Conservation (phyloP, 2,797 vertebrate species). For the Chelonia mydas region DNA sequence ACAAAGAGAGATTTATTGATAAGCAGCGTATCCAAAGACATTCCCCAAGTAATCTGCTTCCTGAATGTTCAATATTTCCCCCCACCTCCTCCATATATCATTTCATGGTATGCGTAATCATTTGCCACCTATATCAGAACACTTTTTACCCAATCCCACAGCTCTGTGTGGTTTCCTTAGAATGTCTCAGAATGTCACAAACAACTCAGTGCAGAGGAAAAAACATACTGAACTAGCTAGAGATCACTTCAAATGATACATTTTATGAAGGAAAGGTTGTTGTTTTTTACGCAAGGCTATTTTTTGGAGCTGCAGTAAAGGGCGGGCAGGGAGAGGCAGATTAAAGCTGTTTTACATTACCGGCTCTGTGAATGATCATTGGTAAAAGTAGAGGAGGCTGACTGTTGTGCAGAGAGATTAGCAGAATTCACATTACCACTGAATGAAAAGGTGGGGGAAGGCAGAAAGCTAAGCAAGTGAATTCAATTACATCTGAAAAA, state of each 20-base stretch:
- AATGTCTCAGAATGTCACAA: neutral
- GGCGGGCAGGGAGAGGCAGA: conserved; percentile 11
- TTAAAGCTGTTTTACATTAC: conserved; percentile 64
- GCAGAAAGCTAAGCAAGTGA: conserved; percentile 74
- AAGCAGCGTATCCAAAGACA: neutral
- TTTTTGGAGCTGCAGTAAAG: neutral
- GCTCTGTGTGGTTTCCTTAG: neutral
- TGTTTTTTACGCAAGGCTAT: neutral
- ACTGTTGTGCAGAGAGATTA: conserved; percentile 65
- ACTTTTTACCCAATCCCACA: neutral
- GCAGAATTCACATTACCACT: conserved; percentile 27
- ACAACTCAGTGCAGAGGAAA: neutral
- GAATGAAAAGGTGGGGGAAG: conserved; percentile 73
- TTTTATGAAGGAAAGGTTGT: conserved; percentile 1
- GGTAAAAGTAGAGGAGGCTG: conserved; percentile 58
- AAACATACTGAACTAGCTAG: neutral
- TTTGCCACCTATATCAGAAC: neutral
- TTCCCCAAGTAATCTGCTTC: neutral
- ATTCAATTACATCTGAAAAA: conserved; percentile 75
- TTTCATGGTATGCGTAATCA: neutral
- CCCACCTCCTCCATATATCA: neutral
- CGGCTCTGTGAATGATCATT: conserved; percentile 54
- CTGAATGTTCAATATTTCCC: neutral
- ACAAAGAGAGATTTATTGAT: fast-evolving
- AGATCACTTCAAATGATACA: neutral